These are phyloP conservation scores for Syngnathus acus DNA, from an alignment of 2,797 vertebrate species.

Conservation along the genomic window DNA sequence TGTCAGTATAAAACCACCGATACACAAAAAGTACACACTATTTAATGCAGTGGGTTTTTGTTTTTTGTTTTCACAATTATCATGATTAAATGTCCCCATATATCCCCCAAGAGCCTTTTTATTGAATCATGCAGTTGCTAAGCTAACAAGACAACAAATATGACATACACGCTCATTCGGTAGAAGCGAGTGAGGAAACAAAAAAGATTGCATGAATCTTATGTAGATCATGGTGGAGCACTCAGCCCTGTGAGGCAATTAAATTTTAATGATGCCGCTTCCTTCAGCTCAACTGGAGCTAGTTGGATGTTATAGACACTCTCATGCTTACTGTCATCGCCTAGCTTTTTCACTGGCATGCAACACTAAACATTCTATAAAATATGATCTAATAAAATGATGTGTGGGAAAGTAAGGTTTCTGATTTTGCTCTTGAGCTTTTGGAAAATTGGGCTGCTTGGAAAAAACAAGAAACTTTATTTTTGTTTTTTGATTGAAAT, in stretches of 20 bases:
- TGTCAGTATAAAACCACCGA: background rate
- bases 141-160: constrained; percentile 20
- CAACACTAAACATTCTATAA: constrained; percentile 15
- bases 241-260: constrained; percentile 60
- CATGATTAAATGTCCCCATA: constrained; percentile 6
- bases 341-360: constrained; percentile 11
- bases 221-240: constrained; percentile 47
- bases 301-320: constrained; percentile 44
- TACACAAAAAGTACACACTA: background rate
- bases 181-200: constrained; percentile 26
- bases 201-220: constrained; percentile 56
- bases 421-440: constrained; percentile 12
- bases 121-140: constrained; percentile 18
- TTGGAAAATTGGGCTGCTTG: constrained; percentile 12
- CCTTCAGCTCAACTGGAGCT: constrained; percentile 42
- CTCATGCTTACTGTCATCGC: constrained; percentile 13
- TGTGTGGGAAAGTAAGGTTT: background rate
- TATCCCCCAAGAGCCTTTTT: constrained; percentile 11
- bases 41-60: background rate
- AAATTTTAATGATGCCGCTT: constrained; percentile 68
- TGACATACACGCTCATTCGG: constrained; percentile 17
- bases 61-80: background rate
- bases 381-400: constrained; percentile 1
- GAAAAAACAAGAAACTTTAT: background rate
- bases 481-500: background rate